A percentile compares a stretch with the other conserved stretches of the same genome.
These are phyloP conservation scores for Chymomyza caudatula DNA, from an alignment of 2,888 invertebrate genomes.

Conservation along the genomic window DNA sequence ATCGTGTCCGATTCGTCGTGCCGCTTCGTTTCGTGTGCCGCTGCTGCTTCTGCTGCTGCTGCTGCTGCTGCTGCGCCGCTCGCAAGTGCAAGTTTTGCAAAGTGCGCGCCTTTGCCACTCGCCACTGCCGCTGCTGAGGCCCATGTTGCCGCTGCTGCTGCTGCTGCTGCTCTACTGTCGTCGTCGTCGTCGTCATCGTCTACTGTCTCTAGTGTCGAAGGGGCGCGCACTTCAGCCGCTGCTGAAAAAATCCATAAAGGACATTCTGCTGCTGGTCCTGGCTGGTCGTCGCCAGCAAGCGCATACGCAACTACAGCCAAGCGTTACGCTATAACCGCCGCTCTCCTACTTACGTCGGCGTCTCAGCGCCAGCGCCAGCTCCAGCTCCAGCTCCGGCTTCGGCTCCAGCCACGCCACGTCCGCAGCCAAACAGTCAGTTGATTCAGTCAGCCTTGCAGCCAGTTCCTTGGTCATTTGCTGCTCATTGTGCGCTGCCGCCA, in stretches of 20 bases:
- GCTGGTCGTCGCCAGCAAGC: constrained; percentile 49
- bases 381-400: neutral
- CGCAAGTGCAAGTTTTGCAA: constrained; percentile 20
- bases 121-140: constrained; percentile 25
- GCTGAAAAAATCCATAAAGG: constrained; percentile 55
- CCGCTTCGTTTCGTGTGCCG: neutral
- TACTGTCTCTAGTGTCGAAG: neutral
- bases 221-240: neutral
- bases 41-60: too few relatives aligned
- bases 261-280: constrained; percentile 36
- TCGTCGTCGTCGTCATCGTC: neutral
- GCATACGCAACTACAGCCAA: constrained; percentile 33
- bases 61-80: constrained; percentile 16
- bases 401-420: constrained; percentile 39
- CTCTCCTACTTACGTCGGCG: neutral
- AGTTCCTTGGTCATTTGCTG: constrained; percentile 33
- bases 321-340: neutral
- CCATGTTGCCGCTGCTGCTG: constrained; percentile 1
- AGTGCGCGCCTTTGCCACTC: constrained; percentile 30
- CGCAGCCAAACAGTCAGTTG: constrained; percentile 1
- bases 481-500: constrained; percentile 20
- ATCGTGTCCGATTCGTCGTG: constrained; percentile 49
- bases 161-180: neutral
- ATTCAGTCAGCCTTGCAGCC: constrained; percentile 15
- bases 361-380: neutral